Base-by-base conservation (phyloP, 2,888 invertebrate genomes). In the Theretra japonica region DNA sequence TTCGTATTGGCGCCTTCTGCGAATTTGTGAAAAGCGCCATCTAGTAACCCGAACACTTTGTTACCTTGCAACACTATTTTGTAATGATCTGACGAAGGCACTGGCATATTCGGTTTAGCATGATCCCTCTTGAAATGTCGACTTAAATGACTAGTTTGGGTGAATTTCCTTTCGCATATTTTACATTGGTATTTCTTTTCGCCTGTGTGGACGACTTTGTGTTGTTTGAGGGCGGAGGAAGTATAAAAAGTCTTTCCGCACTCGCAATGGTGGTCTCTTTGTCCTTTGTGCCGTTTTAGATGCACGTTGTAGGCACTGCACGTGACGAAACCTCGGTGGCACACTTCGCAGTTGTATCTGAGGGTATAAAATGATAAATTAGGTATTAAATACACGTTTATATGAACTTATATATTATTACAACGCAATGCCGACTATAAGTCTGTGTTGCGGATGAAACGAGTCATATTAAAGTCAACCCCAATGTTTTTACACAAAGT, bases 221-320 rank as follows among this genome's bases (percentile, higher is more conserved):
- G 94, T 77, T 93, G 94, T 80, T 94, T 94, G 1, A 94, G 74
- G 0, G 92, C 90, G 0, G 94, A 94, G 0, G 93, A 91, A 0
- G 94, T 94, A 84, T 92, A 94, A 82, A 94, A 94, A 0, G 90
- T 90, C 72, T 94, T 94, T 6, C 94, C 94, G 57, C 94, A 94
- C 56, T 94, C 94, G 75, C 94, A 94, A 53, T 80, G 86, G 75
- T 94, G 90, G 82, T 94, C 94, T 0, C 90, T 78, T 73, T 94
- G 94, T 0, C 94, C 94, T 76, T 91, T 91, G 76, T 94, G 94
- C 0, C 94, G 80, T 72, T 94, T 94, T 0, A 93, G 11, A 74
- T 94, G 94, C 0, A 94, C 89, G 68, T 90, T 93, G 80, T 87
- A 94, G 0, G 94, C 86, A 72, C 94, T 94, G 75, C 89, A 88